Conservation (phyloP, 2,113 vertebrate species). For the Dipodomys merriami region DNA sequence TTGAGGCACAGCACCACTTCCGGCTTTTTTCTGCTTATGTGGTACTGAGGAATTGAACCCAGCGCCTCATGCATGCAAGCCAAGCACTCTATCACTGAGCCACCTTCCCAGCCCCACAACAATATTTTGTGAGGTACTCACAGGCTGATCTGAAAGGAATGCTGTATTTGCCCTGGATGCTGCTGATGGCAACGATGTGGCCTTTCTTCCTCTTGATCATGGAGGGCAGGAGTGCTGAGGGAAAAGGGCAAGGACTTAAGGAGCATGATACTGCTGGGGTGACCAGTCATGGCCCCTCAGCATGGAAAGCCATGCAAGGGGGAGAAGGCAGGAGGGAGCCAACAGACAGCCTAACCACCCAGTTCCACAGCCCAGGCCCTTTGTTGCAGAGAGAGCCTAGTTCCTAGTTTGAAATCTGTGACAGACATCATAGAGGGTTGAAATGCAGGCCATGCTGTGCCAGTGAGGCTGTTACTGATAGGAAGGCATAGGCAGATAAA, state of each 20-base stretch:
- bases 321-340: neutral
- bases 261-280: rapidly evolving
- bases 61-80: no score
- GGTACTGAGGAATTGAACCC: no score
- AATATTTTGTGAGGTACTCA: constrained; percentile 84
- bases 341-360: neutral
- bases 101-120: neutral
- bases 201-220: constrained; percentile 92
- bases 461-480: neutral
- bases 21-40: no score
- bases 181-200: constrained; percentile 95
- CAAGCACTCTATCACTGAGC: no score
- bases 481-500: neutral
- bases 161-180: constrained; percentile 95
- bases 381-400: neutral
- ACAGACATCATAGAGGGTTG: neutral
- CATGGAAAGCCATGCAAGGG: neutral
- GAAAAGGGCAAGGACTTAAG: constrained; percentile 67
- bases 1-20: no score
- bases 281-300: neutral
- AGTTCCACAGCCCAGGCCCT: neutral
- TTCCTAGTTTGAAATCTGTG: neutral
- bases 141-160: constrained; percentile 97
- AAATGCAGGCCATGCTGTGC: neutral
- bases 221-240: constrained; percentile 91